Conservation (phyloP, 1,140 invertebrate species). For the Eueides isabella region DNA sequence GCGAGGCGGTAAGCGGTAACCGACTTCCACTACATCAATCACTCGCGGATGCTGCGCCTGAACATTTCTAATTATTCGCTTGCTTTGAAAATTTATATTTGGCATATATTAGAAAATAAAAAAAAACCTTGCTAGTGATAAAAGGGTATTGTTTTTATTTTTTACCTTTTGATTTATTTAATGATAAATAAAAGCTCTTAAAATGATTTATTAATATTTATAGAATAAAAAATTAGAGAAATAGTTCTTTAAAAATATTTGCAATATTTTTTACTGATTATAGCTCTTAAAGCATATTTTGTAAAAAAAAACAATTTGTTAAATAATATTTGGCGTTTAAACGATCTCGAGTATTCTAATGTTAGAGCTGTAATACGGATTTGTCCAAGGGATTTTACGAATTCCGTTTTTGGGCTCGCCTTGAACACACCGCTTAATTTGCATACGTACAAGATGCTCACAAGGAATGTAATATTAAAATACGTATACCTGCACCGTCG, state of each 20-base stretch:
- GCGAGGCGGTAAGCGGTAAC: slow-evolving; percentile 40
- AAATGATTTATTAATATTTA: too few relatives aligned
- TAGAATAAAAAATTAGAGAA: too few relatives aligned
- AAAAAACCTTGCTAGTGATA: not conserved
- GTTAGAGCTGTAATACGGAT: slow-evolving; percentile 21
- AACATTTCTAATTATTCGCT: slow-evolving; percentile 81
- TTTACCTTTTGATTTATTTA: not conserved
- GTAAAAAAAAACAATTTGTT: not conserved
- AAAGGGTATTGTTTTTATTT: not conserved
- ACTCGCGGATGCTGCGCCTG: slow-evolving; percentile 75
- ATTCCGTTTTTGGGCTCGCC: slow-evolving; percentile 36
- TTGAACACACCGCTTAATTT: slow-evolving; percentile 43
- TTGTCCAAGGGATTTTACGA: slow-evolving; percentile 42
- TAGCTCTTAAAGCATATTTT: too few relatives aligned
- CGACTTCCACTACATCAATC: slow-evolving; percentile 80
- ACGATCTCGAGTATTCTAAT: not conserved
- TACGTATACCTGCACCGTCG: slow-evolving; percentile 39
- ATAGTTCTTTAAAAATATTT: too few relatives aligned
- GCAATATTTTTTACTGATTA: too few relatives aligned
- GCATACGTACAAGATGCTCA: slow-evolving; percentile 43
- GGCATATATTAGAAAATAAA: not conserved
- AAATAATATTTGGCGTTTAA: not conserved
- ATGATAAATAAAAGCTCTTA: not conserved
- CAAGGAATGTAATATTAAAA: slow-evolving; percentile 47
- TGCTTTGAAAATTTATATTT: slow-evolving; percentile 48